A percentile compares a stretch with the other conserved stretches of the same genome.
These are phyloP conservation scores for Bhutanitis thaidina DNA, from an alignment of 2,888 invertebrate species.

Conservation along the genomic window DNA sequence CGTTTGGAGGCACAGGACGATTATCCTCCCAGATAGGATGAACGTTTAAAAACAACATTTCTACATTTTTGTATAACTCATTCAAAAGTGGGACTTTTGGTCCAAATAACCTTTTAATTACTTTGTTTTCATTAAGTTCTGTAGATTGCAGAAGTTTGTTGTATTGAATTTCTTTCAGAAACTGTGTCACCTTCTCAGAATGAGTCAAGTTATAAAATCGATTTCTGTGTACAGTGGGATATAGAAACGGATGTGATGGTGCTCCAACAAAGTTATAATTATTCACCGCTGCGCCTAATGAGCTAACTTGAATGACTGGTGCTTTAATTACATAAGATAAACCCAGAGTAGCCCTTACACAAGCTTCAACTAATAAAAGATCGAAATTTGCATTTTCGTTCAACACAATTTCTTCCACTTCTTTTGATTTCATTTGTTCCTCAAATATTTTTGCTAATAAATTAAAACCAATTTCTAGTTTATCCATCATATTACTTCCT, in stretches of 20 bases:
- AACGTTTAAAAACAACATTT: conserved; percentile 53
- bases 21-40: conserved; percentile 49
- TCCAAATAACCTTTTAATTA: conserved; percentile 32
- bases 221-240: conserved; percentile 25
- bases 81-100: conserved; percentile 26
- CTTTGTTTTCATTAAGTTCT: conserved; percentile 20
- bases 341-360: conserved; percentile 22
- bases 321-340: conserved; percentile 31
- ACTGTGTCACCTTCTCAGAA: conserved; percentile 36
- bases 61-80: conserved; percentile 35
- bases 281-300: conserved; percentile 21
- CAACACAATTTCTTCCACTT: conserved; percentile 21
- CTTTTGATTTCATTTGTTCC: conserved; percentile 18
- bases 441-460: conserved; percentile 21
- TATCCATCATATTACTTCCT: background rate
- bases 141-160: conserved; percentile 1
- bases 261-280: conserved; percentile 27
- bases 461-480: background rate
- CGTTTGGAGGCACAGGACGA: conserved; percentile 52
- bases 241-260: conserved; percentile 31
- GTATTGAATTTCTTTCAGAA: conserved; percentile 23
- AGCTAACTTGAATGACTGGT: conserved; percentile 35
- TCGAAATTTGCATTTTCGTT: conserved; percentile 25
- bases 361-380: conserved; percentile 29
- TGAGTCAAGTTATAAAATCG: conserved; percentile 29